Percentiles rank a stretch among this genome's conserved stretches.
Evolutionary conservation across 1,140 invertebrate species (phyloP).

Genomic region (Lepidotrigona ventralis): DNA sequence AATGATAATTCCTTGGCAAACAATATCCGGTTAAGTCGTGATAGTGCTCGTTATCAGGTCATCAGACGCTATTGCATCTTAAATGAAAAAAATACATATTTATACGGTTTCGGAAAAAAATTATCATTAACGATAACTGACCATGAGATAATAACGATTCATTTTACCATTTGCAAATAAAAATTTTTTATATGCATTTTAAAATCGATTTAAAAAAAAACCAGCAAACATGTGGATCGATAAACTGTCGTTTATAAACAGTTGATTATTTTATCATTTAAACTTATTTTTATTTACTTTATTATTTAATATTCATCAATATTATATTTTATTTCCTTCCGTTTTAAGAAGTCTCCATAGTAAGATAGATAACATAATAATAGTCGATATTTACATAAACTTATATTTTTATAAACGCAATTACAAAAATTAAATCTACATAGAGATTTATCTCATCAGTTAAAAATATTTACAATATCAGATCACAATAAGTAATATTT

Average conservation of each 20-base stretch:
- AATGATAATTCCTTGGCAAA: constrained; percentile 9
- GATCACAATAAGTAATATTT: neutral
- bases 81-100: neutral
- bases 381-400: neutral
- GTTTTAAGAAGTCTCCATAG: neutral
- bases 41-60: constrained; percentile 25
- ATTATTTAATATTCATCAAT: neutral
- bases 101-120: neutral
- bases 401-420: neutral
- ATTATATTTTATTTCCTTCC: neutral
- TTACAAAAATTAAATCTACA: neutral
- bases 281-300: neutral
- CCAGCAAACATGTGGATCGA: neutral
- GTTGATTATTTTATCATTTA: neutral
- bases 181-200: neutral
- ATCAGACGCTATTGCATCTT: neutral
- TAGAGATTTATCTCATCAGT: neutral
- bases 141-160: neutral
- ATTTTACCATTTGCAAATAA: constrained; percentile 3
- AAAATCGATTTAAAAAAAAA: neutral
- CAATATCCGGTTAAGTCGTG: neutral
- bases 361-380: neutral
- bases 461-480: neutral
- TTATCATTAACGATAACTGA: neutral
- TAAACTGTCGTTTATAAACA: neutral